Percentiles rank a stretch among this genome's conserved stretches.
These are phyloP conservation scores for Nibea albiflora DNA, from an alignment of 2,113 vertebrate genomes.

Conservation along the genomic window DNA sequence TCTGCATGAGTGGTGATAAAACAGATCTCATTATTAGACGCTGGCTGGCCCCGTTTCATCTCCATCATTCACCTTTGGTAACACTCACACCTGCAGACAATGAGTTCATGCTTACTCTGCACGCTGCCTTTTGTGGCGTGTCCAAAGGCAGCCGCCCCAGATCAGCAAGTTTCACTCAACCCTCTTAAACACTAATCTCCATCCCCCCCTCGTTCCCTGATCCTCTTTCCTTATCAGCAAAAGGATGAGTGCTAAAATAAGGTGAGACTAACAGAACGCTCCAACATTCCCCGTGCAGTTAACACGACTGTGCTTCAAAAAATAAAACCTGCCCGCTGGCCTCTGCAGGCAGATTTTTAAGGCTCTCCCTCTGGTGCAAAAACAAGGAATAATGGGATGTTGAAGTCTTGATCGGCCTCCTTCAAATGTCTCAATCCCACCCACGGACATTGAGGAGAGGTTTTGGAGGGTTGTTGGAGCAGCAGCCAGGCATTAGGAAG, in stretches of 20 bases:
- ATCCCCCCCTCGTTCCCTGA: not conserved
- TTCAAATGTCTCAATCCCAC: slow-evolving; percentile 32
- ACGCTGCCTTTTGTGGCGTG: slow-evolving; percentile 6
- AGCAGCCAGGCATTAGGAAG: slow-evolving; percentile 21
- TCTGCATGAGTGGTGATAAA: not conserved
- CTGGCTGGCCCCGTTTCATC: slow-evolving; percentile 1
- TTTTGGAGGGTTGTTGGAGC: slow-evolving; percentile 13
- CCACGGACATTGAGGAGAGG: slow-evolving; percentile 29
- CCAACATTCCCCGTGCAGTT: slow-evolving; percentile 1
- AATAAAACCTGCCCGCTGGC: slow-evolving; percentile 9
- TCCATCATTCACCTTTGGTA: slow-evolving; percentile 1
- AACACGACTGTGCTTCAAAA: slow-evolving; percentile 6
- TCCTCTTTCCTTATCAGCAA: slow-evolving; percentile 12
- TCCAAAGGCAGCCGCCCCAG: slow-evolving; percentile 21
- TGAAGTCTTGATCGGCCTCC: slow-evolving; percentile 31
- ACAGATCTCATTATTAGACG: not conserved
- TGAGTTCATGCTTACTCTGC: slow-evolving; percentile 28
- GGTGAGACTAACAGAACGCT: not conserved
- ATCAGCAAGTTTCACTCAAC: slow-evolving; percentile 40
- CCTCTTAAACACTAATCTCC: not conserved
- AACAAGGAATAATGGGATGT: not conserved
- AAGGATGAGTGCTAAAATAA: slow-evolving; percentile 26
- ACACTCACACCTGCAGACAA: slow-evolving; percentile 17
- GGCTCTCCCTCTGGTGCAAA: slow-evolving; percentile 7
- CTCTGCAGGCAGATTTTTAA: not conserved